These are phyloP conservation scores for Illadopsis cleaveri DNA, from an alignment of 2,113 vertebrate genomes.

Conservation along the genomic window DNA sequence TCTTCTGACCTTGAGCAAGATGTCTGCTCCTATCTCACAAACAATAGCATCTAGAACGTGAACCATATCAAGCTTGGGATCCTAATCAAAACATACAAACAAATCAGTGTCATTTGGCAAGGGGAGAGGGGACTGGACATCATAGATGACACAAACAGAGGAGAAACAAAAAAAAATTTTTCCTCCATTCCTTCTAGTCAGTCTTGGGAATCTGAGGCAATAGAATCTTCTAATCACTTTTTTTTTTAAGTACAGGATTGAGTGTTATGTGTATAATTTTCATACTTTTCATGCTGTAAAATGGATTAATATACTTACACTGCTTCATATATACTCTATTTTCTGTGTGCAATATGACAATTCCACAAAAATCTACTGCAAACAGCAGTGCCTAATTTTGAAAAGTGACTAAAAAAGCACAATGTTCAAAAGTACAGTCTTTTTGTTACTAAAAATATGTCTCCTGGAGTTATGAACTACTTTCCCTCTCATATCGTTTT, in stretches of 20 bases:
- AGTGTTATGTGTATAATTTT: neutral
- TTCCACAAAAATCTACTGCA: neutral
- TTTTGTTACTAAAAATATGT: neutral
- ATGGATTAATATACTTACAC: neutral
- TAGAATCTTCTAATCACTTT: neutral
- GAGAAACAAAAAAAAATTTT: neutral
- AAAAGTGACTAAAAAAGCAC: neutral
- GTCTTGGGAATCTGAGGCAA: neutral
- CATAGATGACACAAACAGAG: neutral
- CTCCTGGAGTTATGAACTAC: neutral
- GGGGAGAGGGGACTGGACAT: neutral
- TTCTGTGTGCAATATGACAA: neutral
- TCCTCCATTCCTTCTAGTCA: neutral
- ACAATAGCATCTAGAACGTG: neutral
- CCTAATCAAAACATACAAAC: neutral
- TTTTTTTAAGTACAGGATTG: neutral
- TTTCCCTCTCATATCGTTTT: neutral
- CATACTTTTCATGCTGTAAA: too few species aligned
- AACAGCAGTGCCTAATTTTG: neutral
- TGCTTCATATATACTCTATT: neutral
- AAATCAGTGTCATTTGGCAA: neutral
- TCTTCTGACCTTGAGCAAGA: neutral
- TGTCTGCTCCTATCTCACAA: neutral
- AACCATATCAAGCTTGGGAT: neutral
- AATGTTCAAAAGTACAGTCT: neutral